Percentiles rank a stretch among this genome's conserved stretches.
phyloP scores from a whole-genome alignment of 2,888 invertebrate species.

The Andrena haemorrhoa region DNA sequence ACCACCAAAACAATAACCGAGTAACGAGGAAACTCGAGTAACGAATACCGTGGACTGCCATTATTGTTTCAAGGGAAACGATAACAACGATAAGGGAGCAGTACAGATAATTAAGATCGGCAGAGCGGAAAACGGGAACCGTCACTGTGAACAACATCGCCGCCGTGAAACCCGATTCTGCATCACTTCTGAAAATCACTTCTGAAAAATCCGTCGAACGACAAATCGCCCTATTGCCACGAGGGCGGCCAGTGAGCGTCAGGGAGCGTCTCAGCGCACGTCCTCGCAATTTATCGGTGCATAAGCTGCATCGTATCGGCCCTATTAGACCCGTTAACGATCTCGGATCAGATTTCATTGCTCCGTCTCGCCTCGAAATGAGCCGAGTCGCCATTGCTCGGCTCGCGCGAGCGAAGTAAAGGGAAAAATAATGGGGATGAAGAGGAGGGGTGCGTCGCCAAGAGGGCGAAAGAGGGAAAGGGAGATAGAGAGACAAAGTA shows the following conservation, averaged over 20 bases:
- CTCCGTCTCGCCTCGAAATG: conserved; percentile 9
- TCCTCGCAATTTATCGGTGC: conserved; percentile 59
- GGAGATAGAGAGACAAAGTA: not conserved
- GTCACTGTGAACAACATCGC: too few species aligned
- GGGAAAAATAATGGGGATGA: conserved; percentile 13
- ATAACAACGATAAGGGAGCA: too few species aligned
- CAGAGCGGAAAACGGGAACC: too few species aligned
- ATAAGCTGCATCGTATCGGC: conserved; percentile 53
- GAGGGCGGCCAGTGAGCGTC: not conserved
- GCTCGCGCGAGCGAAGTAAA: conserved; percentile 20
- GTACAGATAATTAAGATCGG: too few species aligned
- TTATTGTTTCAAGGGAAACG: too few species aligned
- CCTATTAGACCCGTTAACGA: conserved; percentile 65
- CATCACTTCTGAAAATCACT: conserved; percentile 2
- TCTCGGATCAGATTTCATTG: conserved; percentile 64
- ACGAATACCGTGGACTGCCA: not conserved
- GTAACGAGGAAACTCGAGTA: not conserved
- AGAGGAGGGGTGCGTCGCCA: not conserved
- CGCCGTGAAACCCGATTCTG: not conserved
- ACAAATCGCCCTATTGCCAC: conserved; percentile 31
- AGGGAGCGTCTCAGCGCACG: conserved; percentile 13
- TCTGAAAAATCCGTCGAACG: not conserved
- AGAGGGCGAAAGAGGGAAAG: not conserved
- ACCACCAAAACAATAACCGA: not conserved
- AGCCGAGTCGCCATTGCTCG: conserved; percentile 14